Base-by-base conservation (phyloP, 2,113 vertebrate species). In the Sterna hirundo region DNA sequence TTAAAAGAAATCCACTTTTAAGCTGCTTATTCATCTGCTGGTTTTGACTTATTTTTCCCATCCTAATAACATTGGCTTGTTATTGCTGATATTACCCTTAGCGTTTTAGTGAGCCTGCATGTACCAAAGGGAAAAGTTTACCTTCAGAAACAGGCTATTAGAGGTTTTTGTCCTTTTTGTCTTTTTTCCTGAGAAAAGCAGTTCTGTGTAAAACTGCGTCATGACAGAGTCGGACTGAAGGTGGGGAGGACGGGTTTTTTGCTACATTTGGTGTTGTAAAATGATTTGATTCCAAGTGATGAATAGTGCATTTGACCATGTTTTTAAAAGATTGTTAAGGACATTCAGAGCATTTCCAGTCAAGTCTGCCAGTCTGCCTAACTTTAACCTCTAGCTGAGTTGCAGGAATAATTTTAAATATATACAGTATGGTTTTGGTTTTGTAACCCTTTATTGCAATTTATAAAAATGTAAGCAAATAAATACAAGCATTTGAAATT, bases 111-210 rank as follows among this genome's bases (percentile, higher is more conserved):
- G 11, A 42, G n/a, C 18, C 14, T 60, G 21, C 57, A 7, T 47
- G n/a, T 74, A 51, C 32, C 23, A 60, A 74, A 86, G 72, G 42
- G 49, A 78, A 34, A 88, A 80, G 29, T 61, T 86, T 30, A 58
- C 60, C n/a, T 90, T 79, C 55, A 54, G 55, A 79, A 83, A 26
- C 3, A 4, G 13, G 3, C 22, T 80, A 2, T 16, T 58, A 47
- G 58, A 55, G 16, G 27, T 68, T 85, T 72, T 72, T 88, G 46
- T 78, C 22, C 47, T 54, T 62, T 85, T 91, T 49, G 36, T 51
- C 57, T 93, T 83, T 88, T 94, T 32, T 83, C 88, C 91, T 94
- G 83, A 84, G 93, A 95, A 96, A 96, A 96, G 80, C 88, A 94
- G 60, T 84, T 94, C 88, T 94, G 51, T 74, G 20, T 52, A 34